These are phyloP conservation scores for Drosophila falleni DNA, from an alignment of 2,888 invertebrate genomes.

Conservation along the genomic window DNA sequence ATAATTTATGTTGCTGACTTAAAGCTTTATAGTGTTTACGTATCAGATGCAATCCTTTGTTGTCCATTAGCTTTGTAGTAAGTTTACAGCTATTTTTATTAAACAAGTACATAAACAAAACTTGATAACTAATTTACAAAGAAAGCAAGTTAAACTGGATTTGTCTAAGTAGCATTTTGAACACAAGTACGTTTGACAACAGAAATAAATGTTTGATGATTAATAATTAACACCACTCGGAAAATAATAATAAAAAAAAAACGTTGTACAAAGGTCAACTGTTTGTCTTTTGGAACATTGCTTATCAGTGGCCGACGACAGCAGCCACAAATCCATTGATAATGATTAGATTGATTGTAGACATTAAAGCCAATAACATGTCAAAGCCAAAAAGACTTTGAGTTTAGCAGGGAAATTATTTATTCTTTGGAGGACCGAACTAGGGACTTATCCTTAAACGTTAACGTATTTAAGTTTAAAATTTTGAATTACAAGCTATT, in stretches of 20 bases:
- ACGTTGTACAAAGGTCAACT: constrained; percentile 56
- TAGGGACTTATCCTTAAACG: too few species aligned
- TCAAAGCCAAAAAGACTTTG: constrained; percentile 13
- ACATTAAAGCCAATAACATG: constrained; percentile 38
- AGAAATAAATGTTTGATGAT: constrained; percentile 34
- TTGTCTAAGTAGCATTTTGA: background rate
- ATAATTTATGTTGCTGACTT: background rate
- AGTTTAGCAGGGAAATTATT: background rate
- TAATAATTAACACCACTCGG: constrained; percentile 41
- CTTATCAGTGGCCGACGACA: constrained; percentile 57
- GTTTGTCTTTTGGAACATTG: constrained; percentile 8
- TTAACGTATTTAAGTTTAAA: too few species aligned
- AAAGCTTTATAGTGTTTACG: background rate
- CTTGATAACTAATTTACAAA: too few species aligned
- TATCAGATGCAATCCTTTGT: background rate
- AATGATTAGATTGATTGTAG: constrained; percentile 37
- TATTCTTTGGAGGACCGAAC: background rate
- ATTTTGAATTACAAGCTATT: too few species aligned
- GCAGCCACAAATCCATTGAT: constrained; percentile 41
- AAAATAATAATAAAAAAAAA: background rate
- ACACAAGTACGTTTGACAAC: constrained; percentile 1
- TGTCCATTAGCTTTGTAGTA: too few species aligned
- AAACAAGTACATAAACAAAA: background rate
- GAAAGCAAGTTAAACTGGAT: background rate
- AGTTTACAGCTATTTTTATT: background rate